These are phyloP conservation scores for Mastomys natalensis DNA, from an alignment of 2,113 vertebrate species.

Conservation along the genomic window DNA sequence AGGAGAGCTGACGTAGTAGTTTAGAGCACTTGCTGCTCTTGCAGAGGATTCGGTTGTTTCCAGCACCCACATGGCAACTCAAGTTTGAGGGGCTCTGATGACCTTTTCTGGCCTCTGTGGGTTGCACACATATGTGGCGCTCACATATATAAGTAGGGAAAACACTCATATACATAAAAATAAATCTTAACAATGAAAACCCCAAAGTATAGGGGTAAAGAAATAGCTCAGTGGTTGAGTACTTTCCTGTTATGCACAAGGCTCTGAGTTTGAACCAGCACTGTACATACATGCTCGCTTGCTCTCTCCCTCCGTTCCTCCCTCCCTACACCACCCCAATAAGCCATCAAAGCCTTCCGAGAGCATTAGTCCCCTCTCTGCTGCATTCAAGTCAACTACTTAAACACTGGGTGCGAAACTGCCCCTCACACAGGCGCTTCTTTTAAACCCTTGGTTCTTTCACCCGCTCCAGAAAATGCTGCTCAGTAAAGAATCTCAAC, in stretches of 20 bases:
- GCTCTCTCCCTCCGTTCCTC: background rate
- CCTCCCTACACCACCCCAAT: fast-evolving
- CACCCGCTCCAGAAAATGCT: background rate
- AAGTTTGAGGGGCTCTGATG: background rate
- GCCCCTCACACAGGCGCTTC: background rate
- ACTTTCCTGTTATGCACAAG: background rate
- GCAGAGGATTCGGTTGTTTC: background rate
- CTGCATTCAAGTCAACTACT: background rate
- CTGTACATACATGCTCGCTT: fast-evolving
- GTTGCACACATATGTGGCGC: background rate
- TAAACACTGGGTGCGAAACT: background rate
- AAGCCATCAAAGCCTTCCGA: background rate
- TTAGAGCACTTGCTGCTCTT: background rate
- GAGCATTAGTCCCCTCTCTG: background rate
- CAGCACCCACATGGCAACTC: background rate
- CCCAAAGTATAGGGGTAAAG: background rate
- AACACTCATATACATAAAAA: background rate
- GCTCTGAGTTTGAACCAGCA: background rate
- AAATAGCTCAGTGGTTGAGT: background rate
- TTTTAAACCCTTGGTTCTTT: background rate
- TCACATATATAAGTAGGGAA: background rate
- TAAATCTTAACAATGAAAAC: background rate
- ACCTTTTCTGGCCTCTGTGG: background rate
- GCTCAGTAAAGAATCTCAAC: background rate
- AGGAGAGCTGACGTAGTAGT: background rate